Evolutionary conservation across 2,888 invertebrate species (phyloP).

Genomic region (Agapostemon virescens): DNA sequence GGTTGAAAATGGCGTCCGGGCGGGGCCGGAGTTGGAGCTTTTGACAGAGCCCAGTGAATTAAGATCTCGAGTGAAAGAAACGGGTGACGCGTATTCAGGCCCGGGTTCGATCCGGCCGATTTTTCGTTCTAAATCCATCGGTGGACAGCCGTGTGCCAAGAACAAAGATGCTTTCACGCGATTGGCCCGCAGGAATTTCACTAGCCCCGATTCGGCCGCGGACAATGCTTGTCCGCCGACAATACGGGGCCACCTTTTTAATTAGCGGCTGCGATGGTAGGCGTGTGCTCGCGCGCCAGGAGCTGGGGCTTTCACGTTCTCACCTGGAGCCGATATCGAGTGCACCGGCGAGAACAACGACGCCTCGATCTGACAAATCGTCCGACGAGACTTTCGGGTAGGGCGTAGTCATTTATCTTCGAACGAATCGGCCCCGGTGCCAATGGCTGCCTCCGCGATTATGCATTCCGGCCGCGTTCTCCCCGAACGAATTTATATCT

Average conservation of each 20-base stretch:
- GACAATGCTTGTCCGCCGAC: slow-evolving; percentile 57
- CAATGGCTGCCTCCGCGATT: slow-evolving; percentile 38
- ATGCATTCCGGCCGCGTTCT: slow-evolving; percentile 33
- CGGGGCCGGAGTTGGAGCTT: neutral
- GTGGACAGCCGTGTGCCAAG: slow-evolving; percentile 40
- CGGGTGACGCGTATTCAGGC: slow-evolving; percentile 12
- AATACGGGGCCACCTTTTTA: slow-evolving; percentile 63
- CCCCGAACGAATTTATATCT: slow-evolving; percentile 19
- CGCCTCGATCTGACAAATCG: slow-evolving; percentile 61
- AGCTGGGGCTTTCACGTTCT: slow-evolving; percentile 32
- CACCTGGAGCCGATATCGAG: slow-evolving; percentile 37
- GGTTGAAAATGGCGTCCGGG: neutral
- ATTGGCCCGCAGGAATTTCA: slow-evolving; percentile 54
- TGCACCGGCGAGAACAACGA: slow-evolving; percentile 47
- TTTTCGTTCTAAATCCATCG: slow-evolving; percentile 52
- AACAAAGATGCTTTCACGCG: slow-evolving; percentile 57
- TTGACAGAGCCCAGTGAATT: neutral
- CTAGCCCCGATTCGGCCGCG: slow-evolving; percentile 50
- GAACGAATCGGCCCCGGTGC: slow-evolving; percentile 28
- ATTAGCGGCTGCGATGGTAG: slow-evolving; percentile 49
- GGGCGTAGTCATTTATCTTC: slow-evolving; percentile 44
- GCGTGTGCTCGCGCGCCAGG: slow-evolving; percentile 6
- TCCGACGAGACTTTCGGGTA: slow-evolving; percentile 31
- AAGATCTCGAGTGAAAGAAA: slow-evolving; percentile 19
- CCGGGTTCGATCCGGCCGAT: slow-evolving; percentile 5